These are phyloP conservation scores for Macrostomum cliftonense DNA, from an alignment of 2,888 invertebrate genomes.

Conservation along the genomic window DNA sequence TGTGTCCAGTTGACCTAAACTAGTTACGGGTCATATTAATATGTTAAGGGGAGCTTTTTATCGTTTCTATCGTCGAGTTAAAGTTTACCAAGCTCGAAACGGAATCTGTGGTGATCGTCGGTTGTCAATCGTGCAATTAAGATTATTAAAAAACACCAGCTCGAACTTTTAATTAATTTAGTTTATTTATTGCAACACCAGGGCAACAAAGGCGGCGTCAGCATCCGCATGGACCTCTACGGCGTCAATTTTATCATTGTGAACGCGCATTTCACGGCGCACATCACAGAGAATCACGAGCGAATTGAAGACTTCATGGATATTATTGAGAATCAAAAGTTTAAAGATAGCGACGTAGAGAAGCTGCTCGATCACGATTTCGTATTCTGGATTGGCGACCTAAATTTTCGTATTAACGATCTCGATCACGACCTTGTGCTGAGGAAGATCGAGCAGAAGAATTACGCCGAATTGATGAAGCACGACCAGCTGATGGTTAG, in stretches of 20 bases:
- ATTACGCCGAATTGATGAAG: constrained; percentile 48
- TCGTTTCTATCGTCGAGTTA: too few relatives aligned
- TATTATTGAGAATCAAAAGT: constrained; percentile 62
- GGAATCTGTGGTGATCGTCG: too few relatives aligned
- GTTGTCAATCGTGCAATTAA: too few relatives aligned
- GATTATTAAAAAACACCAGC: too few relatives aligned
- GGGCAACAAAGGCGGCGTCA: constrained; percentile 89
- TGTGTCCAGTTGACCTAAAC: too few relatives aligned
- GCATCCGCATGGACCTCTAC: constrained; percentile 63
- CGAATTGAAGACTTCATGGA: constrained; percentile 64
- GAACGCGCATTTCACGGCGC: constrained; percentile 72
- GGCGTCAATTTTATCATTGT: constrained; percentile 71
- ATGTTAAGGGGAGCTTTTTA: too few relatives aligned
- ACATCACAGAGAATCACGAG: constrained; percentile 62
- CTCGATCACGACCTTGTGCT: constrained; percentile 39
- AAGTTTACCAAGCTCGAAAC: too few relatives aligned
- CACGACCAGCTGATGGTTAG: constrained; percentile 46
- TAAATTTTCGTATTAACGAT: constrained; percentile 66
- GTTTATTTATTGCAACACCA: constrained; percentile 38
- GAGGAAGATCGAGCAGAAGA: constrained; percentile 47
- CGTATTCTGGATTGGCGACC: constrained; percentile 85
- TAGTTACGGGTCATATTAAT: too few relatives aligned
- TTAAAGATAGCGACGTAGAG: constrained; percentile 52
- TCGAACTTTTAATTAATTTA: too few relatives aligned
- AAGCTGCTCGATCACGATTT: constrained; percentile 82